phyloP scores from a whole-genome alignment of 2,113 vertebrate species.

The Protobothrops flavoviridis region DNA sequence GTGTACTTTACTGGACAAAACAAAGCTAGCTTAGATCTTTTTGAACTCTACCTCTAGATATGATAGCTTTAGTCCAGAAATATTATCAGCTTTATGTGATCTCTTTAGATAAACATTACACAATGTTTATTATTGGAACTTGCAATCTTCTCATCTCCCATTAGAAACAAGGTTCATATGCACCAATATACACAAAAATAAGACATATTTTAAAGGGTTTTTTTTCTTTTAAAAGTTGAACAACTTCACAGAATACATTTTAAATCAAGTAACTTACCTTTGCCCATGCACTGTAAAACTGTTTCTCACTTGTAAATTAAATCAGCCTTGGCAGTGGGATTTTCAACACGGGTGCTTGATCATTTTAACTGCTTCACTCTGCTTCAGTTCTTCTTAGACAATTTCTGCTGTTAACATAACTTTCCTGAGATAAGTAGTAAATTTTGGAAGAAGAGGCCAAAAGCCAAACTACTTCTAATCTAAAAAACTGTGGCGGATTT shows the following conservation, averaged over 20 bases:
- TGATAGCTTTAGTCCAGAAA: neutral
- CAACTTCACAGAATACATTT: conserved; percentile 48
- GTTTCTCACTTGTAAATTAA: conserved; percentile 33
- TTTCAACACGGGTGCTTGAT: neutral
- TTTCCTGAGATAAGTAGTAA: neutral
- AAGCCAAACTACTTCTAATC: neutral
- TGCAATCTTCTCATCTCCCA: neutral
- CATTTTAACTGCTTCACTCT: neutral
- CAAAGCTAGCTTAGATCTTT: neutral
- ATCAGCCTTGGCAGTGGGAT: neutral
- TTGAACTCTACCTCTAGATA: neutral
- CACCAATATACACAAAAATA: neutral
- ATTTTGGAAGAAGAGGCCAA: neutral
- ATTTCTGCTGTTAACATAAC: conserved; percentile 10
- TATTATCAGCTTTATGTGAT: neutral
- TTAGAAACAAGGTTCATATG: neutral
- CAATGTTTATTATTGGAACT: neutral
- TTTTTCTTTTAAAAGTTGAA: neutral
- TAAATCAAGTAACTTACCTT: conserved; percentile 39
- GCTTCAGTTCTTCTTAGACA: conserved; percentile 15
- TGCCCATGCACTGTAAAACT: neutral
- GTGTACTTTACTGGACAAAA: too few species aligned
- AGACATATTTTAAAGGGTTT: neutral
- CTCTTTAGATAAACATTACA: neutral
- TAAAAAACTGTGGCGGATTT: neutral